A percentile compares a stretch with the other conserved stretches of the same genome.
phyloP scores from a whole-genome alignment of 1,140 invertebrate species.

The Uloborus diversus region DNA sequence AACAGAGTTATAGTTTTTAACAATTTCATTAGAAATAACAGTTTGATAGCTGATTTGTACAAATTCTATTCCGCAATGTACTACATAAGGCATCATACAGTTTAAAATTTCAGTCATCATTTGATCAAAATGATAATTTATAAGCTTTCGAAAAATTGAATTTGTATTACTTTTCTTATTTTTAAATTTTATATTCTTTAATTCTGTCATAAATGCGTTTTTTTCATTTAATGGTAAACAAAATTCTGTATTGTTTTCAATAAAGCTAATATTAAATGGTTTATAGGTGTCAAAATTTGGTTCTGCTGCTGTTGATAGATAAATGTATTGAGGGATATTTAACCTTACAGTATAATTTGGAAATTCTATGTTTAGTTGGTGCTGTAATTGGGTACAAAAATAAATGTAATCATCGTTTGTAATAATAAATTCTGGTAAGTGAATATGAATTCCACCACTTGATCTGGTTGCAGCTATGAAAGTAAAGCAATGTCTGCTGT shows the following conservation, averaged over 20 bases:
- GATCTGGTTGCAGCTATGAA: too few relatives aligned
- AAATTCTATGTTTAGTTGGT: too few relatives aligned
- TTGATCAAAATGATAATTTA: background rate
- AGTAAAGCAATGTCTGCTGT: too few relatives aligned
- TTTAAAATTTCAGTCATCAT: background rate
- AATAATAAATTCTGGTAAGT: too few relatives aligned
- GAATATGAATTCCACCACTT: too few relatives aligned
- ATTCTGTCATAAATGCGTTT: background rate
- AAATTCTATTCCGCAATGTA: background rate
- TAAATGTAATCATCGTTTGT: too few relatives aligned
- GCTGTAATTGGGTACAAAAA: too few relatives aligned
- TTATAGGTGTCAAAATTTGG: background rate
- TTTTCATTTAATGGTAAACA: background rate
- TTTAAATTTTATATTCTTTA: background rate
- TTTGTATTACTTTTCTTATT: background rate
- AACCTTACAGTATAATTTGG: too few relatives aligned
- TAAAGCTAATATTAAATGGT: conserved; percentile 1
- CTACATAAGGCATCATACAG: conserved; percentile 8
- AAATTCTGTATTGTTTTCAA: background rate
- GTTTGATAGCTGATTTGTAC: background rate
- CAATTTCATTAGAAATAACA: background rate
- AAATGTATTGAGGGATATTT: too few relatives aligned
- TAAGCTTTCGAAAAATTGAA: conserved; percentile 3
- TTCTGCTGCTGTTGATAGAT: too few relatives aligned
- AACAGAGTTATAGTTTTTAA: background rate